These are phyloP conservation scores for Lanius collurio DNA, from an alignment of 2,113 vertebrate species.

Conservation along the genomic window DNA sequence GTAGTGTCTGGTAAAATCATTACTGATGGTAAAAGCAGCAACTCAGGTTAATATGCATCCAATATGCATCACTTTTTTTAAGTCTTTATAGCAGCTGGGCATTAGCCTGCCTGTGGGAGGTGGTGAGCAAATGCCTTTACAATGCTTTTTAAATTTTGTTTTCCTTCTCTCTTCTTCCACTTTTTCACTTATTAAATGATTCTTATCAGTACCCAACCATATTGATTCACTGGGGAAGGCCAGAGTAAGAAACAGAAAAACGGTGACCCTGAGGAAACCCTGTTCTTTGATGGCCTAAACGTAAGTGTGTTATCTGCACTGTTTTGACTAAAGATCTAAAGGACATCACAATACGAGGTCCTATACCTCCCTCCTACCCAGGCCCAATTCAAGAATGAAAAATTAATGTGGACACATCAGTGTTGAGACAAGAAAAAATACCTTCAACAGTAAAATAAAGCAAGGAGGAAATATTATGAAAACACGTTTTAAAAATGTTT, in stretches of 20 bases:
- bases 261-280: not conserved
- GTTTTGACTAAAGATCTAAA: not conserved
- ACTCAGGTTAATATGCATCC: not conserved
- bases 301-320: not conserved
- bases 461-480: not conserved
- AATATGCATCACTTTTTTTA: not conserved
- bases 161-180: not conserved
- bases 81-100: not conserved
- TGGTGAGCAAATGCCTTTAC: not conserved
- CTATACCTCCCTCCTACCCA: not conserved
- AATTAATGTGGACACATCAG: not conserved
- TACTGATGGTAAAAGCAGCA: not conserved
- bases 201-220: not conserved
- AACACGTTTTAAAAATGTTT: not conserved
- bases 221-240: not conserved
- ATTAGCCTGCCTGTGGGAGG: not conserved
- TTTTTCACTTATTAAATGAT: not conserved
- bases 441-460: not conserved
- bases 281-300: not conserved
- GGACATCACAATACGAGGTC: rapidly evolving
- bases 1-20: not conserved
- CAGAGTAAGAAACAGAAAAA: not conserved
- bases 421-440: not conserved
- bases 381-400: not conserved
- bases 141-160: not conserved